These are phyloP conservation scores for Bungarus multicinctus DNA, from an alignment of 2,113 vertebrate genomes.

Conservation along the genomic window DNA sequence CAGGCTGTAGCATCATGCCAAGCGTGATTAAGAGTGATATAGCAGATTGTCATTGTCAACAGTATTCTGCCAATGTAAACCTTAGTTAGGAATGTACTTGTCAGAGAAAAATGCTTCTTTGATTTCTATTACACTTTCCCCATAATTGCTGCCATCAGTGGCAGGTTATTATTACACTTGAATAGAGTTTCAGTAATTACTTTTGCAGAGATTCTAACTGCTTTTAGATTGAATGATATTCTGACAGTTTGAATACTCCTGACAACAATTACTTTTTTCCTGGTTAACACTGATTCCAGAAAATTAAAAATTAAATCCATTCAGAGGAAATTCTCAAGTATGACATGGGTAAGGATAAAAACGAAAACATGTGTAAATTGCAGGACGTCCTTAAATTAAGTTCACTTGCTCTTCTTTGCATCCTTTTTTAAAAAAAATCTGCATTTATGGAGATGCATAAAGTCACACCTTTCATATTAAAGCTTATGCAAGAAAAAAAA, in stretches of 20 bases:
- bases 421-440: constrained; percentile 34
- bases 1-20: constrained; percentile 69
- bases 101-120: constrained; percentile 82
- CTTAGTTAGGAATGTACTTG: constrained; percentile 79
- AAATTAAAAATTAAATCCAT: constrained; percentile 81
- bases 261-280: constrained; percentile 82
- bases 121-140: constrained; percentile 79
- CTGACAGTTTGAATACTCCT: constrained; percentile 83
- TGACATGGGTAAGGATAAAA: constrained; percentile 69
- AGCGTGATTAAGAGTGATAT: constrained; percentile 80
- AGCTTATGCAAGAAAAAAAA: background rate
- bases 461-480: background rate
- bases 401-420: constrained; percentile 60
- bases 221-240: constrained; percentile 82
- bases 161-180: constrained; percentile 87
- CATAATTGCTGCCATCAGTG: constrained; percentile 85
- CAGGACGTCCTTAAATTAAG: constrained; percentile 63
- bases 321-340: constrained; percentile 72
- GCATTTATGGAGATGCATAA: constrained; percentile 34
- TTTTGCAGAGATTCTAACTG: constrained; percentile 80
- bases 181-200: constrained; percentile 85
- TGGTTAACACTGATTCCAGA: constrained; percentile 78
- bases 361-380: constrained; percentile 69
- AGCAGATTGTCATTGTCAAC: constrained; percentile 80
- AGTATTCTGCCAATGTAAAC: constrained; percentile 79